Percentiles rank a stretch among this genome's conserved stretches.
phyloP scores from a whole-genome alignment of 2,797 vertebrate species.

The Parauchenoglanis punctatus region DNA sequence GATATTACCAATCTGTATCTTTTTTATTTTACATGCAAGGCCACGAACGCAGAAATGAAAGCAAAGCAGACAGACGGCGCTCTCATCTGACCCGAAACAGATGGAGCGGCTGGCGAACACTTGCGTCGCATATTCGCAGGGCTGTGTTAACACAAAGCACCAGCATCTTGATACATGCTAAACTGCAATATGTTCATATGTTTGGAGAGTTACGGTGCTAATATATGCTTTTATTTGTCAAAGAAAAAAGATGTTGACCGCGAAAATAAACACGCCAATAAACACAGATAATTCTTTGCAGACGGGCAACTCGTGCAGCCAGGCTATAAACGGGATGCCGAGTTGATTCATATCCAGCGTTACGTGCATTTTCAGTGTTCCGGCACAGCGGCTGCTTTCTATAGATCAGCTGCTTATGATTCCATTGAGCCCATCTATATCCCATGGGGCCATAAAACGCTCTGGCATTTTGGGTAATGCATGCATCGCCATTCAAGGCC shows the following conservation, averaged over 20 bases:
- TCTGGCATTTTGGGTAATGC: slow-evolving; percentile 39
- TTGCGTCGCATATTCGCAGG: slow-evolving; percentile 19
- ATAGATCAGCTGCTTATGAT: slow-evolving; percentile 13
- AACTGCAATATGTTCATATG: slow-evolving; percentile 45
- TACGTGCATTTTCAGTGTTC: background rate
- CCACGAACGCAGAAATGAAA: slow-evolving; percentile 36
- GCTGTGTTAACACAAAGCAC: slow-evolving; percentile 33
- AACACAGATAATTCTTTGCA: slow-evolving; percentile 24
- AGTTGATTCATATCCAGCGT: background rate
- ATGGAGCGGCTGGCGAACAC: slow-evolving; percentile 47
- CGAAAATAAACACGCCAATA: slow-evolving; percentile 34
- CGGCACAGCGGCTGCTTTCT: background rate
- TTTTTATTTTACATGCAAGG: slow-evolving; percentile 28
- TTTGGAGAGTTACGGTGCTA: slow-evolving; percentile 12
- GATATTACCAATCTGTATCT: slow-evolving; percentile 45
- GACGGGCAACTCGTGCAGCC: slow-evolving; percentile 1
- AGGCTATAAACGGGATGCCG: background rate
- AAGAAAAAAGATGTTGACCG: slow-evolving; percentile 21
- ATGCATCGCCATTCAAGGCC: slow-evolving; percentile 47
- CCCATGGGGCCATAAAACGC: slow-evolving; percentile 32
- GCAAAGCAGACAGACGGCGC: slow-evolving; percentile 28
- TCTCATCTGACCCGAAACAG: slow-evolving; percentile 54
- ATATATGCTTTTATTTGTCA: slow-evolving; percentile 26
- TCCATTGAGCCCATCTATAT: slow-evolving; percentile 4
- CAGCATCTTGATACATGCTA: slow-evolving; percentile 36